phyloP scores from a whole-genome alignment of 2,113 vertebrate species.

The Petrocephalus microphthalmus region DNA sequence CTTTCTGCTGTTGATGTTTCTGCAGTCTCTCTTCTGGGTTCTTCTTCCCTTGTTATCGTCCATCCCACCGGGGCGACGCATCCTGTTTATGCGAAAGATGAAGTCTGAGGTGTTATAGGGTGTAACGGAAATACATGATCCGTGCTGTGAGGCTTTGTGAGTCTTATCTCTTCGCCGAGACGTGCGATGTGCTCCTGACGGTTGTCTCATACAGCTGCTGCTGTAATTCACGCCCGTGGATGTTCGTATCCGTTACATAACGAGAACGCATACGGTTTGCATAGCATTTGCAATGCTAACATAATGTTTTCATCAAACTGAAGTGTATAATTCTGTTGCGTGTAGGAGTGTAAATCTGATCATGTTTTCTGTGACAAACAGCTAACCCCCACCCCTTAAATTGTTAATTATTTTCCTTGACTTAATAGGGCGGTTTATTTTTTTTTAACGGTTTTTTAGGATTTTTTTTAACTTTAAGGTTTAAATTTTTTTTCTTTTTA shows the following conservation, averaged over 20 bases:
- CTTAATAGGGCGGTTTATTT: not conserved
- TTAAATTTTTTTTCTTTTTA: no score
- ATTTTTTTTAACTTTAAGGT: no score
- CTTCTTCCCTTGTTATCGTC: not conserved
- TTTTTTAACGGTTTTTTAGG: no score
- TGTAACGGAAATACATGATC: not conserved
- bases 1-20: not conserved
- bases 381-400: not conserved
- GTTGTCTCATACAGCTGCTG: not conserved
- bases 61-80: not conserved
- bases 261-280: conserved; percentile 5
- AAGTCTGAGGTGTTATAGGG: not conserved
- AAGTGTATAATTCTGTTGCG: conserved; percentile 10
- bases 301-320: not conserved
- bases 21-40: not conserved
- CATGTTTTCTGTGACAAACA: conserved; percentile 2
- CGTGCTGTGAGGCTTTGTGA: not conserved
- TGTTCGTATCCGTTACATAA: conserved; percentile 1
- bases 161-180: not conserved
- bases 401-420: not conserved
- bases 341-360: conserved; percentile 20
- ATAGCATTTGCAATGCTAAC: not conserved
- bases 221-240: not conserved
- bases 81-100: not conserved
- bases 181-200: not conserved